Conservation (phyloP, 2,888 invertebrate species). For the Sphinx pinastri region DNA sequence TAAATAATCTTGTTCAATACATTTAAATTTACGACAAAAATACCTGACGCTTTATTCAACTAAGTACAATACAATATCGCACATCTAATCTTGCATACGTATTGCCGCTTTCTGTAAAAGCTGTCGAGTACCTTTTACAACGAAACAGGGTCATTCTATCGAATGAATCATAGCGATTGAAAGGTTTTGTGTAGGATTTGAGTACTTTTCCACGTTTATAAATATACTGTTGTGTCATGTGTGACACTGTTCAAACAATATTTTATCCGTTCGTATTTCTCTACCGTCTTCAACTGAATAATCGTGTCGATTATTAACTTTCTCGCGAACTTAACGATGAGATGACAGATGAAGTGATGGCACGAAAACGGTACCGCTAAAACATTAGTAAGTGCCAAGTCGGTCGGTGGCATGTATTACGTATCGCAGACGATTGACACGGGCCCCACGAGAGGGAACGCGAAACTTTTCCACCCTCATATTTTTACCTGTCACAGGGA, state of each 20-base stretch:
- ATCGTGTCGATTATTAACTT: slow-evolving; percentile 25
- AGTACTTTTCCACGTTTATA: slow-evolving; percentile 2
- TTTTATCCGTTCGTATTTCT: slow-evolving; percentile 9
- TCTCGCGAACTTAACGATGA: slow-evolving; percentile 28
- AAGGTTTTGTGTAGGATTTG: slow-evolving; percentile 16
- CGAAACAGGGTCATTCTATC: slow-evolving; percentile 28
- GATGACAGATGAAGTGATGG: slow-evolving; percentile 43
- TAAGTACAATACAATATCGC: not conserved
- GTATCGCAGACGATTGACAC: slow-evolving; percentile 30
- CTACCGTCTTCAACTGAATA: slow-evolving; percentile 14
- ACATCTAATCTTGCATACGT: not conserved
- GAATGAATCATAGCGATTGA: slow-evolving; percentile 20
- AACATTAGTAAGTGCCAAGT: slow-evolving; percentile 42
- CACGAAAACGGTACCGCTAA: slow-evolving; percentile 23
- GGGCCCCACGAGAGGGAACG: slow-evolving; percentile 33
- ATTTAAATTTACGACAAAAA: not conserved
- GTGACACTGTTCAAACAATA: not conserved
- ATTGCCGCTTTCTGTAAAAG: not conserved
- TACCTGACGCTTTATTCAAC: not conserved
- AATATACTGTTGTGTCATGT: slow-evolving; percentile 11
- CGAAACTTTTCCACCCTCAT: slow-evolving; percentile 38
- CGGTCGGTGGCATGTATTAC: slow-evolving; percentile 43
- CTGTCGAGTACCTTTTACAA: slow-evolving; percentile 20
- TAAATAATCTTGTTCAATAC: not conserved
- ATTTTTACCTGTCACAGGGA: slow-evolving; percentile 33